Conservation (phyloP, 2,888 invertebrate genomes). For the Emesis furor region DNA sequence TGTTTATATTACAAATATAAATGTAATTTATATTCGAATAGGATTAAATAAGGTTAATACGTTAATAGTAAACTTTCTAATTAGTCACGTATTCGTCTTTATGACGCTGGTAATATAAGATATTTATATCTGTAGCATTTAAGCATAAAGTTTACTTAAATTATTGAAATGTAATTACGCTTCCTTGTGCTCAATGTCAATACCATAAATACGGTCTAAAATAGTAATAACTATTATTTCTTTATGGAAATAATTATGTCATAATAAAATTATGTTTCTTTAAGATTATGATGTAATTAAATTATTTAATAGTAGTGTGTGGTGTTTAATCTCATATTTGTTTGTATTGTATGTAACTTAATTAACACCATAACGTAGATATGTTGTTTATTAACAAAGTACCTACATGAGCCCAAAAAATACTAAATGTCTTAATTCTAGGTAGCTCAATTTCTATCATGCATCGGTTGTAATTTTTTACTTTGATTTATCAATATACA, state of each 20-base stretch:
- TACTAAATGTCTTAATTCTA: constrained; percentile 75
- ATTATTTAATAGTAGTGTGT: constrained; percentile 78
- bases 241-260: constrained; percentile 67
- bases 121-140: constrained; percentile 72
- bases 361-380: constrained; percentile 77
- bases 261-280: constrained; percentile 56
- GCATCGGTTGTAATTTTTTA: not conserved
- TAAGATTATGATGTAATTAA: constrained; percentile 59
- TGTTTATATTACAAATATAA: constrained; percentile 16
- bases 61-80: constrained; percentile 81
- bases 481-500: no score
- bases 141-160: constrained; percentile 81
- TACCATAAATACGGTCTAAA: constrained; percentile 86
- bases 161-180: constrained; percentile 83
- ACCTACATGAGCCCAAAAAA: constrained; percentile 66
- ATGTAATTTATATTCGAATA: constrained; percentile 14
- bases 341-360: constrained; percentile 76
- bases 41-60: constrained; percentile 83
- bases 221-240: constrained; percentile 69
- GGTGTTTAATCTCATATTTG: constrained; percentile 87
- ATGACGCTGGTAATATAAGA: constrained; percentile 87
- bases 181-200: constrained; percentile 90
- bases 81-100: constrained; percentile 86
- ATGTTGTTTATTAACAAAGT: constrained; percentile 81
- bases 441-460: constrained; percentile 83